phyloP scores from a whole-genome alignment of 2,797 vertebrate species.

The Netta rufina region DNA sequence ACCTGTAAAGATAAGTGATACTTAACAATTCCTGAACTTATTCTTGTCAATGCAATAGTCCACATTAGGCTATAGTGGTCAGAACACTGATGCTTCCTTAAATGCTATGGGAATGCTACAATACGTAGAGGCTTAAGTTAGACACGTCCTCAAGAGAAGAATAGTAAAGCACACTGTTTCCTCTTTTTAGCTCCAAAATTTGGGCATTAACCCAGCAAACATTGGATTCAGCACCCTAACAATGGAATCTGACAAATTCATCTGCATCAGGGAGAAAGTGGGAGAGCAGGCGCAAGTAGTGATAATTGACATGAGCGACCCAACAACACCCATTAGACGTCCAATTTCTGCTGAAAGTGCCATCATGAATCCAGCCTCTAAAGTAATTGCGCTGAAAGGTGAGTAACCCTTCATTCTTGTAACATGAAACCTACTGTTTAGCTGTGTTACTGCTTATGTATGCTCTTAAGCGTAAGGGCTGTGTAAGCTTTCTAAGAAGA shows the following conservation, averaged over 20 bases:
- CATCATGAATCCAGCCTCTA: constrained; percentile 94
- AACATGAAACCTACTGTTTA: background rate
- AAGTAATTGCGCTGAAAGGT: constrained; percentile 96
- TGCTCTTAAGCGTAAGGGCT: background rate
- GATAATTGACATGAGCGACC: constrained; percentile 90
- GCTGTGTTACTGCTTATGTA: background rate
- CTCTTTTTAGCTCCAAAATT: constrained; percentile 87
- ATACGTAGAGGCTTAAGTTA: background rate
- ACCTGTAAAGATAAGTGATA: background rate
- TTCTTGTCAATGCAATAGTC: background rate
- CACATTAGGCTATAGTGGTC: background rate
- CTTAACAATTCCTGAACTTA: background rate
- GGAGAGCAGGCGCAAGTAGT: constrained; percentile 93
- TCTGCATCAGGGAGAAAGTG: constrained; percentile 92
- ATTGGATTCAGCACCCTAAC: constrained; percentile 94
- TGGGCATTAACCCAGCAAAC: constrained; percentile 92
- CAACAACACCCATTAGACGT: constrained; percentile 86
- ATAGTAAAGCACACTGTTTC: constrained; percentile 24
- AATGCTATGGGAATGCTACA: background rate
- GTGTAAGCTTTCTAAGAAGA: background rate
- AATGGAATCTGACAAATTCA: constrained; percentile 96
- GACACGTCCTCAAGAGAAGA: background rate
- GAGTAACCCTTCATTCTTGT: background rate
- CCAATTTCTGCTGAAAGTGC: constrained; percentile 93
- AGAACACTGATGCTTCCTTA: background rate